A percentile compares a stretch with the other conserved stretches of the same genome.
These are phyloP conservation scores for Melanostigma gelatinosum DNA, from an alignment of 2,113 vertebrate species.

Conservation along the genomic window DNA sequence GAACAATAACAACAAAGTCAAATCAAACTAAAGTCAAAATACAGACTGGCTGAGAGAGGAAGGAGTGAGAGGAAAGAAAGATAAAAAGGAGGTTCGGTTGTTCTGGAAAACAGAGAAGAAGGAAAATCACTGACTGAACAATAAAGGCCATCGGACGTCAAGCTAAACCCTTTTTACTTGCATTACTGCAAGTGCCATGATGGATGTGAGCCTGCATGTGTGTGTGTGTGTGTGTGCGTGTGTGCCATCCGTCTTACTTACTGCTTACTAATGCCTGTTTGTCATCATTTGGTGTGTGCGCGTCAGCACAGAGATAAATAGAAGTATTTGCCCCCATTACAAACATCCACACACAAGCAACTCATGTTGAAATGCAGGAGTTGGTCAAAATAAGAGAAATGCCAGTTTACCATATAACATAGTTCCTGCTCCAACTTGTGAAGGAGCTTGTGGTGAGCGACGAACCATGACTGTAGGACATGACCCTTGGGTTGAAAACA, in stretches of 20 bases:
- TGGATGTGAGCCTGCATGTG: constrained; percentile 20
- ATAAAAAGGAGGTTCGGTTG: background rate
- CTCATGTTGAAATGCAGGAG: background rate
- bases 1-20: too few species aligned
- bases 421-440: background rate
- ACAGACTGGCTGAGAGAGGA: background rate
- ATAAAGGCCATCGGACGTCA: constrained; percentile 14
- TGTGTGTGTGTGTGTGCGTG: constrained; percentile 20
- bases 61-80: background rate
- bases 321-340: background rate
- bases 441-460: too few species aligned
- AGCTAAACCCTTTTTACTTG: constrained; percentile 38
- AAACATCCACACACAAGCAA: background rate
- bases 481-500: too few species aligned
- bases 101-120: background rate
- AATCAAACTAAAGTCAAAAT: background rate
- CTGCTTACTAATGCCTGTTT: constrained; percentile 11
- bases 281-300: background rate
- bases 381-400: background rate
- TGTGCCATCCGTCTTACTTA: background rate
- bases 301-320: background rate
- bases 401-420: background rate
- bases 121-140: constrained; percentile 28
- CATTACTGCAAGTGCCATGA: constrained; percentile 36
- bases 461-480: background rate